phyloP scores from a whole-genome alignment of 2,797 vertebrate species.

The Periparus ater region DNA sequence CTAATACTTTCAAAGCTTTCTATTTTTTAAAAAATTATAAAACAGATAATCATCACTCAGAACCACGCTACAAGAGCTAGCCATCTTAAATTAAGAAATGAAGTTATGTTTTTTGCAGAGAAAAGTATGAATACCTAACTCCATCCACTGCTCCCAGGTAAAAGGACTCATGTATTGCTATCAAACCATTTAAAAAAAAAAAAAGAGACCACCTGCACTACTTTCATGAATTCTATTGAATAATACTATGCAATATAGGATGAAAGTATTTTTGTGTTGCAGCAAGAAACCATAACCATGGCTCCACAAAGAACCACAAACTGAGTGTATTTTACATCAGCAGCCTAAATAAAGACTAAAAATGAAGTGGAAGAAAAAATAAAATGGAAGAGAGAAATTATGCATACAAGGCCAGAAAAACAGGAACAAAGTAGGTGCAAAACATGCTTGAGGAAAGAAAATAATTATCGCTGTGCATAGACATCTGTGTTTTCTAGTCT shows the following conservation, averaged over 20 bases:
- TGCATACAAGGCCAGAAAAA: not conserved
- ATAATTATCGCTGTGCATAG: not conserved
- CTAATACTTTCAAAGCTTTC: not conserved
- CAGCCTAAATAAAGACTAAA: not conserved
- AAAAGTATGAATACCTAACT: not conserved
- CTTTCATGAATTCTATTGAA: not conserved
- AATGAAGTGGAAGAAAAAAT: not conserved
- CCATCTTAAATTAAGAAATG: not conserved
- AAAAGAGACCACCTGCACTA: not conserved
- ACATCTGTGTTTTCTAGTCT: not conserved
- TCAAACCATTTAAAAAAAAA: not conserved
- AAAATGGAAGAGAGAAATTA: not conserved
- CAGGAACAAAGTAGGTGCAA: not conserved
- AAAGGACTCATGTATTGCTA: not conserved
- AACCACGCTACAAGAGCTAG: not conserved
- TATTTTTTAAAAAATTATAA: rapidly evolving
- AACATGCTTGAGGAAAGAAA: not conserved
- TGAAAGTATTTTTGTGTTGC: not conserved
- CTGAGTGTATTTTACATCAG: not conserved
- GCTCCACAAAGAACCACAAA: not conserved
- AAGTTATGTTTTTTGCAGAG: not conserved
- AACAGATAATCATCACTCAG: not conserved
- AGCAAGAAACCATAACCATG: not conserved
- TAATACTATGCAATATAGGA: not conserved
- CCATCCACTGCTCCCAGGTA: not conserved